Base-by-base conservation (phyloP, 2,888 invertebrate genomes). In the Epistrophella euchroma region DNA sequence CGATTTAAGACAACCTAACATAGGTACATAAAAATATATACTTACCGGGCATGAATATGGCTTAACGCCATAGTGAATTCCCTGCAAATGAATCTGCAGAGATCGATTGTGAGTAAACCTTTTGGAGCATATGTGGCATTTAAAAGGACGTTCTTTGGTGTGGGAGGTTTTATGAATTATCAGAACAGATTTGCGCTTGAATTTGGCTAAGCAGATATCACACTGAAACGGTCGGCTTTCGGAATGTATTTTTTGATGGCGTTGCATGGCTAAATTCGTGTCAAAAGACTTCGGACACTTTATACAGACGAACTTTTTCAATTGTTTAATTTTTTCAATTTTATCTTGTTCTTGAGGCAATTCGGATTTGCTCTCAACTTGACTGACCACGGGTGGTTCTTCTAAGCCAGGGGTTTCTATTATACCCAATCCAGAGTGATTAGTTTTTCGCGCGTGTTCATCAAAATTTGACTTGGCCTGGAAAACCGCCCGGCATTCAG, bases 41-140 rank as follows among this genome's bases (percentile, higher is more conserved):
- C 88, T 88, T 43, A 89, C 89, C 74, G 83, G 25, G 92, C 99
- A 99, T 91, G 97, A 97, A 93, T 98, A 98, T 0, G 98, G 98
- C 91, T 98, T 98, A 90, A 99, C 98, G 4, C 99, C 99, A 0
- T 99, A 99, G 92, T 99, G 99, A 0, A 98, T 98, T 17, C 99
- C 19, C 13, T 22, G 94, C 85, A 98, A 93, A 92, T 99, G 99
- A 2, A 88, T 62, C 15, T 75, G 68, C 2, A 89, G 58, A 25
- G 89, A 88, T 28, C 88, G 88, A 17, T 80, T 83, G 2, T 88
- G 73, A 0, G 73, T 17, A 45, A 90, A 90, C 2, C 28, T 47
- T 62, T 88, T 89, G 1, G 77, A 28, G 13, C 90, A 90, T 15
- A 72, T 83, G 0, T 60, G n/a, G 64, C 91, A 91, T 92, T 93